phyloP scores from a whole-genome alignment of 2,797 vertebrate genomes.

The Nyctalus aviator region DNA sequence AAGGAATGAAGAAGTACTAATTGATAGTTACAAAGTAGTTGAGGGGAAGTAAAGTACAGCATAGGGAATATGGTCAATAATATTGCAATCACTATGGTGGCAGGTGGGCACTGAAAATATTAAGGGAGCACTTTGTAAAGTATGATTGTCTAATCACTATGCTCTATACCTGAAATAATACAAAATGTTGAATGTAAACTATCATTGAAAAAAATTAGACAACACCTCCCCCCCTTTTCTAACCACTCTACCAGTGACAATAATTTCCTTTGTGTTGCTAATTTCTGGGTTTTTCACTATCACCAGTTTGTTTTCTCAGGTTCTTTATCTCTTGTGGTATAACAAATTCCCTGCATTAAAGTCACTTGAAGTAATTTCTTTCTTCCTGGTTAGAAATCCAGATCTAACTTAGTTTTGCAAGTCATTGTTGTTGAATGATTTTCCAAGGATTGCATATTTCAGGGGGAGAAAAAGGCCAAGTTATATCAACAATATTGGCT shows the following conservation, averaged over 20 bases:
- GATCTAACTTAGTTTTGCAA: slow-evolving; percentile 32
- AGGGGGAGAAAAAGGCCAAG: not conserved
- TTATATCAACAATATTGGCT: slow-evolving; percentile 6
- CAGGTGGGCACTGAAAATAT: not conserved
- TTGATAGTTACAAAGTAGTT: not conserved
- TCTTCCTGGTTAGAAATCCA: not conserved
- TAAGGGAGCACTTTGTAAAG: not conserved
- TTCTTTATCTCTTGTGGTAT: not conserved
- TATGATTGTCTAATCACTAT: not conserved
- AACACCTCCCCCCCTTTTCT: not conserved
- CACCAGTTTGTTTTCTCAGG: not conserved
- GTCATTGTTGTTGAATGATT: not conserved
- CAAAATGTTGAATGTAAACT: not conserved
- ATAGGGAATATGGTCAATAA: not conserved
- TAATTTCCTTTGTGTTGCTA: not conserved
- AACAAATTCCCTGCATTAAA: not conserved
- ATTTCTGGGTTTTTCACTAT: not conserved
- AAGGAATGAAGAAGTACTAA: not conserved
- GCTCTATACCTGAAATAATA: not conserved
- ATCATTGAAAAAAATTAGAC: not conserved
- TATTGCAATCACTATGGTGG: not conserved
- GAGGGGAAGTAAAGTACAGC: not conserved
- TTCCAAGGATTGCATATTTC: slow-evolving; percentile 3
- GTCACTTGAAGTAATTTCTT: slow-evolving; percentile 1
- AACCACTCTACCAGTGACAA: not conserved